Evolutionary conservation across 2,113 vertebrate genomes (phyloP).

Genomic region (Cynopterus brachyotis): DNA sequence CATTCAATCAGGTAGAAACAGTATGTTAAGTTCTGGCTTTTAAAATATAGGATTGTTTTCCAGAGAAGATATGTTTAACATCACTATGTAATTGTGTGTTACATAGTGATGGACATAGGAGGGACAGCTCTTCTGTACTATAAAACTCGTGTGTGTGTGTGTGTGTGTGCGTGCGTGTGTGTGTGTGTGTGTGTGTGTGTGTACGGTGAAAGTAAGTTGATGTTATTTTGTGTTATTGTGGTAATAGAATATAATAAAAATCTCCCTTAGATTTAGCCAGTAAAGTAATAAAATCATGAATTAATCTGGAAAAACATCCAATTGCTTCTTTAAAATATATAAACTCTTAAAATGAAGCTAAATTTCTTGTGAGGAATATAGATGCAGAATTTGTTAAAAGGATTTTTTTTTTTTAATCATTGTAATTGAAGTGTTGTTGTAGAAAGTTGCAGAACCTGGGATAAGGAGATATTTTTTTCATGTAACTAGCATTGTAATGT

Average conservation of each 20-base stretch:
- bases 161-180: not conserved
- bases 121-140: not conserved
- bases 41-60: slow-evolving; percentile 25
- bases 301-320: not conserved
- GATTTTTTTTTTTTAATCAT: not conserved
- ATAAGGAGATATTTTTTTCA: not conserved
- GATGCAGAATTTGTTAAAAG: not conserved
- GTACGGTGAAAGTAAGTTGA: not conserved
- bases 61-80: not conserved
- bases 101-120: too few species aligned
- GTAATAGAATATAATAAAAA: not conserved
- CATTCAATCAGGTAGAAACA: not conserved
- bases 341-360: not conserved
- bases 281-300: not conserved
- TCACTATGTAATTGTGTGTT: not conserved
- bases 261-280: not conserved
- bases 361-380: slow-evolving; percentile 1
- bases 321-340: not conserved
- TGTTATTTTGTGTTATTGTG: slow-evolving; percentile 19
- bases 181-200: not conserved
- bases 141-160: not conserved
- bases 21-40: not conserved
- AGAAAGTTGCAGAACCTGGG: not conserved
- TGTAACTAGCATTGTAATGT: not conserved
- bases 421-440: not conserved